Base-by-base conservation (phyloP, 2,888 invertebrate species). In the Drosophila monieri region DNA sequence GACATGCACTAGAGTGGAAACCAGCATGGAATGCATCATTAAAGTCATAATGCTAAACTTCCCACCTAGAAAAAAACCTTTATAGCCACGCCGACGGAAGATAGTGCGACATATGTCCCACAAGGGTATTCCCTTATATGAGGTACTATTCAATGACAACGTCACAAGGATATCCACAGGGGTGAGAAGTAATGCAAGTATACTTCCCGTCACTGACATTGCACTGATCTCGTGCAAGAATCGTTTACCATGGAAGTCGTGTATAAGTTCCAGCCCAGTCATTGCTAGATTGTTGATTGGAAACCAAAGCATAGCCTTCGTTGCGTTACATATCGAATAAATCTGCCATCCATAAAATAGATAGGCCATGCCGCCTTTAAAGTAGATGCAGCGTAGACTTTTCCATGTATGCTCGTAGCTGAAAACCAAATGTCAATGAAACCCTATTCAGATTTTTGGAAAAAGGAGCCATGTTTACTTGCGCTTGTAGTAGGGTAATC, bases 51-150 rank as follows among this genome's bases (percentile, higher is more conserved):
- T 47, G 1, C 72, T 53, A 0, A 75, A 61, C 12, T 52, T 21
- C 14, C 72, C 30, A 4, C 79, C 84, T 9, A 69, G 66, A 14
- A 70, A 74, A 14, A 84, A 83, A 3, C 83, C 84, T 4, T 6
- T 46, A 0, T 56, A 44, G 1, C 80, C 83, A 43, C 74, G 43
- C 21, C 21, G 21, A 1, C 12, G 5, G 10, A 21, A 21, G 1
- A 43, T 43, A 12, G 21, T 21, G 1, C 10, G 3, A 12, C 21
- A 43, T 5, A 43, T 21, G 1, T 4, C 12, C 43, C 43, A 21
- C 1, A 21, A 12, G 6, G 21, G 21, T 10, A 12, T 5, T 12
- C 18, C 21, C 1, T 21, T 1, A 21, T 43, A 43, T 5, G 9
- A 2, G 18, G 21, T 10, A 21, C 12, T 12, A 46, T 69, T 74